phyloP scores from a whole-genome alignment of 2,113 vertebrate species.

The Myotis yumanensis region DNA sequence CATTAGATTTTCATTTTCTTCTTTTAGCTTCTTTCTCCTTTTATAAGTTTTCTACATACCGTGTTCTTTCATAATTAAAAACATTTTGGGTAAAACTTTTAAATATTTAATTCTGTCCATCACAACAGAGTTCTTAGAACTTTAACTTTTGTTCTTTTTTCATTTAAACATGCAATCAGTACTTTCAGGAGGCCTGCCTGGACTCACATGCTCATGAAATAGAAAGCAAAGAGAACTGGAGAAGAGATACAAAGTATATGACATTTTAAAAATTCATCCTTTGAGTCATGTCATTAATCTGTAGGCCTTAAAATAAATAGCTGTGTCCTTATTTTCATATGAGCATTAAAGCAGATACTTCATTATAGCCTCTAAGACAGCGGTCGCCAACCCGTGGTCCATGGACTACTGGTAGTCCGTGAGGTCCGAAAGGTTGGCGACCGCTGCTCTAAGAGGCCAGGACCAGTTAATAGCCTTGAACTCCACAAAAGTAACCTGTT shows the following conservation, averaged over 20 bases:
- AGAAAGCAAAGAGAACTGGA: conserved; percentile 24
- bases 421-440: no score
- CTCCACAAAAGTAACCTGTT: conserved; percentile 11
- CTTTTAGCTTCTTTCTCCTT: not conserved
- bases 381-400: no score
- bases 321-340: conserved; percentile 59
- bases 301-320: conserved; percentile 49
- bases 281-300: conserved; percentile 59
- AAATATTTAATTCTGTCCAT: not conserved
- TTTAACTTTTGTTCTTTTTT: not conserved
- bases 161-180: not conserved
- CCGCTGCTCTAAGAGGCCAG: not conserved
- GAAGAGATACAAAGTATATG: conserved; percentile 18
- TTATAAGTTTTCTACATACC: not conserved
- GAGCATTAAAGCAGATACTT: conserved; percentile 49
- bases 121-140: not conserved
- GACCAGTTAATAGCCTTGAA: conserved; percentile 64
- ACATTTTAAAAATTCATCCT: not conserved
- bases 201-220: not conserved
- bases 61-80: not conserved
- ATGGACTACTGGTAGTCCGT: no score
- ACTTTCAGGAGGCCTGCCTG: not conserved
- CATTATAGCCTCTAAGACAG: not conserved
- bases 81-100: not conserved
- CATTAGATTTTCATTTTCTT: conserved; percentile 21